Evolutionary conservation across 2,888 invertebrate species (phyloP).

Genomic region (Cactoblastis cactorum): DNA sequence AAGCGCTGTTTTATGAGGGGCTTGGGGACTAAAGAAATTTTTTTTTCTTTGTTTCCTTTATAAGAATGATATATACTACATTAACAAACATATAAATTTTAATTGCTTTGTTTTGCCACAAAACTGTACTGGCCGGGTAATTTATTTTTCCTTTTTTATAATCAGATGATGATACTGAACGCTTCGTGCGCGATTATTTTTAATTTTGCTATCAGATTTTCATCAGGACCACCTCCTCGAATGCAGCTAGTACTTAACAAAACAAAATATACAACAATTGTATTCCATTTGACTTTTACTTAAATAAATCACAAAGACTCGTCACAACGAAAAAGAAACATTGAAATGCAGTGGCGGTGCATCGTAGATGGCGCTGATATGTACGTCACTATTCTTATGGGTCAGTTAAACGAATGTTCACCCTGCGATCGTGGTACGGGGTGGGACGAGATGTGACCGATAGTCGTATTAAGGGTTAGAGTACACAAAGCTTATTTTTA

Average conservation of each 20-base stretch:
- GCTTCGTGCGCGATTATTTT: too few relatives aligned
- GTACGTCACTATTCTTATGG: slow-evolving; percentile 48
- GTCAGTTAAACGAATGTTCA: slow-evolving; percentile 67
- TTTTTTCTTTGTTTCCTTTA: too few relatives aligned
- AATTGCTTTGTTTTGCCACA: too few relatives aligned
- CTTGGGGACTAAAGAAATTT: too few relatives aligned
- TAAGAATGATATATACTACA: too few relatives aligned
- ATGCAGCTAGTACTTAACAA: neutral
- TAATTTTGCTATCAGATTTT: too few relatives aligned
- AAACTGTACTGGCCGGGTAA: too few relatives aligned
- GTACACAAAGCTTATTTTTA: slow-evolving; percentile 3
- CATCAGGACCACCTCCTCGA: too few relatives aligned
- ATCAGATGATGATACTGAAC: too few relatives aligned
- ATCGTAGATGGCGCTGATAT: slow-evolving; percentile 13
- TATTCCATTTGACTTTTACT: slow-evolving; percentile 1
- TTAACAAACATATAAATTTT: too few relatives aligned
- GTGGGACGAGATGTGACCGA: slow-evolving; percentile 63
- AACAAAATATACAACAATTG: slow-evolving; percentile 7
- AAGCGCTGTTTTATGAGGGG: too few relatives aligned
- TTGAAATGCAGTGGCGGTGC: slow-evolving; percentile 51
- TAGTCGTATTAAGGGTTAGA: slow-evolving; percentile 37
- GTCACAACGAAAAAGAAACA: slow-evolving; percentile 44
- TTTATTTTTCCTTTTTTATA: too few relatives aligned
- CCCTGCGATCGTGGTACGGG: slow-evolving; percentile 47
- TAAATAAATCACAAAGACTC: slow-evolving; percentile 32